Conservation (phyloP, 64 coral and sea anemone species). For the Actinia equina region DNA sequence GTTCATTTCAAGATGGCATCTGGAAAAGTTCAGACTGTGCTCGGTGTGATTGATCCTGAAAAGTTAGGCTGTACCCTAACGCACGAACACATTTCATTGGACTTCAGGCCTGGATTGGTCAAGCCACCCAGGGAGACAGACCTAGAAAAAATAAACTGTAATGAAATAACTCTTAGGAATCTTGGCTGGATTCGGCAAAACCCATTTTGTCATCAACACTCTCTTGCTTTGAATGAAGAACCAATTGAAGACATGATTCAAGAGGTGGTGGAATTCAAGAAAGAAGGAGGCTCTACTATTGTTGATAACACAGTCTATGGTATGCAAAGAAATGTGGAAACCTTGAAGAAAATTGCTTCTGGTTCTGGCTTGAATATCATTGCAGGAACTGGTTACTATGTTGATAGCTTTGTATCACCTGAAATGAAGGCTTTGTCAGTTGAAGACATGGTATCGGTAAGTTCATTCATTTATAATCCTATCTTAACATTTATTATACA, state of each 20-base stretch:
- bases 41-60: slow-evolving; percentile 53
- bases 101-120: slow-evolving; percentile 57
- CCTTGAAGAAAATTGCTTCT: slow-evolving; percentile 35
- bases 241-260: slow-evolving; percentile 77
- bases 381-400: slow-evolving; percentile 75
- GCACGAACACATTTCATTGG: slow-evolving; percentile 84
- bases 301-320: slow-evolving; percentile 76
- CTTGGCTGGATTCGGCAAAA: slow-evolving; percentile 78
- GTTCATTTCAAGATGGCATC: slow-evolving; percentile 32
- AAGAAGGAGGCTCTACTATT: slow-evolving; percentile 87
- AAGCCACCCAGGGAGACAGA: slow-evolving; percentile 58
- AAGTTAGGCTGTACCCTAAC: slow-evolving; percentile 72
- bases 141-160: slow-evolving; percentile 32
- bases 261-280: slow-evolving; percentile 73
- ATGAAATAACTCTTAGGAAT: slow-evolving; percentile 57
- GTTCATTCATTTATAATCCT: background rate
- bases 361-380: slow-evolving; percentile 82
- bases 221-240: slow-evolving; percentile 56
- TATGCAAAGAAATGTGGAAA: slow-evolving; percentile 68
- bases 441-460: slow-evolving; percentile 67
- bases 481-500: too few species aligned
- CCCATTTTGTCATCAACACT: slow-evolving; percentile 65
- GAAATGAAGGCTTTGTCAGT: slow-evolving; percentile 69
- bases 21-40: slow-evolving; percentile 78
- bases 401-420: slow-evolving; percentile 49